A percentile compares a stretch with the other conserved stretches of the same genome.
Conservation (phyloP, 2,797 vertebrate species). For the Peromyscus nudipes region DNA sequence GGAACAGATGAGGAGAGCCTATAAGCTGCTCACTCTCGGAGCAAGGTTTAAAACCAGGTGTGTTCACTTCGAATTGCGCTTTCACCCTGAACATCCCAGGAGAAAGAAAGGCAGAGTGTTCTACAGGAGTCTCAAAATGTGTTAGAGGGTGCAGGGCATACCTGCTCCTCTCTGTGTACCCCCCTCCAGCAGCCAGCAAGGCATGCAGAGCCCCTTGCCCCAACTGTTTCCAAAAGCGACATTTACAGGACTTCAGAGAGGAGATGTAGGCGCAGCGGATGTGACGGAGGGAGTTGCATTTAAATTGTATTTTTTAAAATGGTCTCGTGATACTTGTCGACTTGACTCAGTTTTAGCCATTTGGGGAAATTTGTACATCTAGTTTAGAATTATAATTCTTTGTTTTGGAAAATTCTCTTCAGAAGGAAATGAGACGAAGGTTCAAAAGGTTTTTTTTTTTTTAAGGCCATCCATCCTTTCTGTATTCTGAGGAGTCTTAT, state of each 20-base stretch:
- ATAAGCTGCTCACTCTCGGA: not conserved
- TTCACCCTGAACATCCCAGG: not conserved
- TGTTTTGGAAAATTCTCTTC: constrained; percentile 22
- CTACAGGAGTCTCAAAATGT: too few species aligned
- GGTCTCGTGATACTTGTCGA: constrained; percentile 10
- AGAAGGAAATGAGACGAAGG: not conserved
- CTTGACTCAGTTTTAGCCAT: not conserved
- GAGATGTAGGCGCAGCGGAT: not conserved
- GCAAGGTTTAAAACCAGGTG: not conserved
- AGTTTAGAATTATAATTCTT: not conserved
- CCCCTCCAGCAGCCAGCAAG: not conserved
- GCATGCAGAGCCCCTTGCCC: not conserved
- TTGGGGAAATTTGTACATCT: not conserved
- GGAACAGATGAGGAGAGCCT: not conserved
- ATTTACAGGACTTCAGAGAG: not conserved
- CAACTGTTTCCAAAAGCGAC: not conserved
- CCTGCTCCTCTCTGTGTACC: fast-evolving
- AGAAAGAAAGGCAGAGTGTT: not conserved
- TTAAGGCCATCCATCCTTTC: not conserved
- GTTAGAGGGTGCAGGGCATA: not conserved
- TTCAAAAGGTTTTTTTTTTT: not conserved
- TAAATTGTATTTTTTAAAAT: not conserved
- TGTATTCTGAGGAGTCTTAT: not conserved
- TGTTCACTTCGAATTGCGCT: not conserved
- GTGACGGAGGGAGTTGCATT: not conserved